Evolutionary conservation across 2,113 vertebrate species (phyloP), one percentile per base, ranked within the genome.

Genomic region (Lycaon pictus): DNA sequence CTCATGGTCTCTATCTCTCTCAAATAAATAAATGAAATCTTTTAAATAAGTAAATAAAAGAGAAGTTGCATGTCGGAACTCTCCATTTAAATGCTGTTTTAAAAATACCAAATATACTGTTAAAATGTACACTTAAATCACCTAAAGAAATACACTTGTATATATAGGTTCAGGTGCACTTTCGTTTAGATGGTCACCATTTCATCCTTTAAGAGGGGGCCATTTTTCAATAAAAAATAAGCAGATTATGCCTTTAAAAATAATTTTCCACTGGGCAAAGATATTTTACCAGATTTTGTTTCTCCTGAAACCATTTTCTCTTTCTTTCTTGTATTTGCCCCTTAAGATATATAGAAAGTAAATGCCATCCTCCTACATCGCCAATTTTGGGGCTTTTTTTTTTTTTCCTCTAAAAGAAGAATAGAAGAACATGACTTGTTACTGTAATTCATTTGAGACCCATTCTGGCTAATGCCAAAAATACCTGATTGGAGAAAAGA

Each of bases 141-240:
- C 77, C 37, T 85, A 22, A 43, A 87, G 74, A 71, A 94, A 97
- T 89, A 65, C 43, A 56, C 2, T 51, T 51, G 3, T 43, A 16
- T 71, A 51, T 29, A 62, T 1, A 80, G 53, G 32, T 74, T 95
- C 60, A 85, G 32, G n/a, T 15, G 65, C 20, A 60, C 71, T 85
- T 92, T 37, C 48, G 23, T 90, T 88, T 84, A 65, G 43, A 48
- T 25, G n/a, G 60, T 71, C 60, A 93, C 48, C 48, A 77, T 55
- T 89, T 51, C 22, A 56, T 65, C 27, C 79, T 93, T 79, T 88
- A 96, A 81, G 60, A 19, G 20, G 16, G 25, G 55, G 27, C 10
- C 37, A 69, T 74, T 69, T 96, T 93, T 96, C 35, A 93, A 77
- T 71, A 72, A 88, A 94, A 96, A 95, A 71, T 58, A 90, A 89